Evolutionary conservation across 2,797 vertebrate species (phyloP).

Genomic region (Xenops minutus): DNA sequence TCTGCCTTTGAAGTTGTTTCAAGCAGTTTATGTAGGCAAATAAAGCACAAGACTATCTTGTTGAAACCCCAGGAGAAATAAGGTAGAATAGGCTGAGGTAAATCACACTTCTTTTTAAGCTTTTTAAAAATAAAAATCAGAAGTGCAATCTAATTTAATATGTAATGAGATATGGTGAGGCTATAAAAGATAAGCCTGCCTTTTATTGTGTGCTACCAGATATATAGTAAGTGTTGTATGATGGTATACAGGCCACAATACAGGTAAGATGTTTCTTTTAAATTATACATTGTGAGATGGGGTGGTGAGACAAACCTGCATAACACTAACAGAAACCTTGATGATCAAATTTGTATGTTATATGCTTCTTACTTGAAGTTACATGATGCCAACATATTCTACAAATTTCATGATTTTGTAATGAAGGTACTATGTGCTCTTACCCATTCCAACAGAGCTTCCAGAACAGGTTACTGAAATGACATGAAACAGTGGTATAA

Average conservation of each 20-base stretch:
- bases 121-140: neutral
- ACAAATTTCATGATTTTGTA: neutral
- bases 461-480: constrained; percentile 88
- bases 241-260: neutral
- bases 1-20: neutral
- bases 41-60: neutral
- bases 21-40: neutral
- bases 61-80: neutral
- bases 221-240: neutral
- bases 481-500: neutral
- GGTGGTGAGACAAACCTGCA: neutral
- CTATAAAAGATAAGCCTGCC: neutral
- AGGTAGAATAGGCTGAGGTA: neutral
- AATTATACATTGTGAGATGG: neutral
- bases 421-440: constrained; percentile 37
- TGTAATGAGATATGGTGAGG: neutral
- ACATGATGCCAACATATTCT: neutral
- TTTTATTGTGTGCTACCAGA: neutral
- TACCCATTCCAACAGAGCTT: constrained; percentile 85
- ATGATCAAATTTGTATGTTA: neutral
- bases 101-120: neutral
- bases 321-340: neutral
- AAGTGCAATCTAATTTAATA: neutral
- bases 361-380: neutral
- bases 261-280: neutral